phyloP scores from a whole-genome alignment of 2,113 vertebrate genomes.

The Elephas maximus region DNA sequence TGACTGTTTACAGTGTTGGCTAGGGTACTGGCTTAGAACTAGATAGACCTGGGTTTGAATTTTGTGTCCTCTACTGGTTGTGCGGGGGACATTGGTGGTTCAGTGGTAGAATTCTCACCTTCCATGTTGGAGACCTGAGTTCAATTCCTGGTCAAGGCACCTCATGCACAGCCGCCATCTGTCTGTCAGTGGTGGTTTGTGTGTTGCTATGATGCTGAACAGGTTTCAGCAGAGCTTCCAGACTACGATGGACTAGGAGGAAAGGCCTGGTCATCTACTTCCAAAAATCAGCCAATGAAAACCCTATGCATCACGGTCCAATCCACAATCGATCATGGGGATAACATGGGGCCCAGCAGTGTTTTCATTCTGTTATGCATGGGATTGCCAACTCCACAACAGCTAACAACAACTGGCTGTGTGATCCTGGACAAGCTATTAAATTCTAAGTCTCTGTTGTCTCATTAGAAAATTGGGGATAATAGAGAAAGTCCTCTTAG shows the following conservation, averaged over 20 bases:
- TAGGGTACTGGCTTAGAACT: not conserved
- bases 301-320: not conserved
- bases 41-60: conserved; percentile 25
- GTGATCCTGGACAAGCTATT: conserved; percentile 15
- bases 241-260: not conserved
- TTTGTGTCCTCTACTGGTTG: not conserved
- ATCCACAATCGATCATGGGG: not conserved
- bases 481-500: not conserved
- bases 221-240: not conserved
- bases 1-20: not conserved
- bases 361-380: not conserved
- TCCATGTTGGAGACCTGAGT: not conserved
- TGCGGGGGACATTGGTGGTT: not conserved
- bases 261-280: not conserved
- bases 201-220: not conserved
- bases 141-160: not conserved
- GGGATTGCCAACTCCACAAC: not conserved
- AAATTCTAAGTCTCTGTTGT: conserved; percentile 35
- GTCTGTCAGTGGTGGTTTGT: not conserved
- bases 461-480: not conserved
- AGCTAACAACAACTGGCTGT: not conserved
- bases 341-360: not conserved
- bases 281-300: not conserved
- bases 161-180: not conserved
- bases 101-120: not conserved